Base-by-base conservation (phyloP, 1,140 invertebrate genomes). In the Solen grandis region DNA sequence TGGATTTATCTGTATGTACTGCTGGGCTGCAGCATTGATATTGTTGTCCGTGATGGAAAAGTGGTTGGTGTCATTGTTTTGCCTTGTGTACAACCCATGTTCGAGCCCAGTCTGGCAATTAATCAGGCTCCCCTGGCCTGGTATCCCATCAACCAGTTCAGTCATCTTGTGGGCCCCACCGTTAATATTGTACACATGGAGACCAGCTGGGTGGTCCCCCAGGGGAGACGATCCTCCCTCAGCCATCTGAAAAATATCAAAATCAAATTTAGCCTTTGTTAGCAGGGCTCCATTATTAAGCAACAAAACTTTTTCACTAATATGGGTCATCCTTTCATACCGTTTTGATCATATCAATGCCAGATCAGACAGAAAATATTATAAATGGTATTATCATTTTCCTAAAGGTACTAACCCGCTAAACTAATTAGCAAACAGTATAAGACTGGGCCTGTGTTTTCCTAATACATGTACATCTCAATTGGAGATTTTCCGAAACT, bases 161-260 rank as follows among this genome's bases (percentile, higher is more conserved):
- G 75, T 65, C 75, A 78, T 27, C 52, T 78, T 78, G 65, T 78
- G 63, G 13, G 46, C 14, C 1, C 62, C 55, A 41, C 75, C 75
- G 57, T 78, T 78, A 16, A 78, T 29, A 25, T 29, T 78, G 62
- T 78, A 78, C 27, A 78, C 36, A 35, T 78, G 75, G 5, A 78
- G 54, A 57, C 75, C 75, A 38, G 63, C 75, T n/a, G 75, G 38
- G 41, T 76, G 60, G 10, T 54, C 41, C 19, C 54, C 29, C 14
- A 50, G 31, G 1, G 50, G 54, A 0, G 75, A 59, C 8, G 41
- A 46, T 27, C 75, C 60, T 16, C 75, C 65, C 52, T 78, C 75
- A 41, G 75, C 62, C 75, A 78, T 78, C 75, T 78, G 65, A 69
- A 78, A 78, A 29, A 38, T n/a, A 63, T 13, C 50, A 62, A 60